Evolutionary conservation across 2,113 vertebrate genomes (phyloP).

Genomic region (Gymnocephalus cernua): DNA sequence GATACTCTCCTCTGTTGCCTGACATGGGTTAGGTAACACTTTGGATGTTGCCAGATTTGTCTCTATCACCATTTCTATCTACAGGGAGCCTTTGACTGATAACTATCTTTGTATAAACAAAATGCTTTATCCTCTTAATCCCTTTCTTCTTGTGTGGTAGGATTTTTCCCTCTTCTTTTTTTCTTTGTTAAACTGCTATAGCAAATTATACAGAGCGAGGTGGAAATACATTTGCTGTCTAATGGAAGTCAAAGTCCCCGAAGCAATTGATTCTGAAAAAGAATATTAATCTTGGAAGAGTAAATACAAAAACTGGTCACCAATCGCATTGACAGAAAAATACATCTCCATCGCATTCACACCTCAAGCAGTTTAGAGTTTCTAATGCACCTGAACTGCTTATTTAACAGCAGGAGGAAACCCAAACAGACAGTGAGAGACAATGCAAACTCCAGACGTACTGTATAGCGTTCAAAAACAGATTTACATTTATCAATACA

Average conservation of each 20-base stretch:
- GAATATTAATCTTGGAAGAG: not conserved
- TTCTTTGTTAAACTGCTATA: not conserved
- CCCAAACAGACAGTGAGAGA: not conserved
- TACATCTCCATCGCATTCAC: not conserved
- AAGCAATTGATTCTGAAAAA: not conserved
- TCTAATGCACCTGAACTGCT: not conserved
- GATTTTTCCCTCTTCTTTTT: slow-evolving; percentile 1
- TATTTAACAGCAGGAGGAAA: not conserved
- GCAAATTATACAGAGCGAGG: not conserved
- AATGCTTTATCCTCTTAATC: slow-evolving; percentile 16
- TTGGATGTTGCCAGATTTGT: slow-evolving; percentile 48
- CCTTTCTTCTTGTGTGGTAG: slow-evolving; percentile 33
- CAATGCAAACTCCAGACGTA: not conserved
- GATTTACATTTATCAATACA: not conserved
- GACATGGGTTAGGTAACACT: slow-evolving; percentile 53
- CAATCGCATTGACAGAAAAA: not conserved
- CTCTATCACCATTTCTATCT: slow-evolving; percentile 46
- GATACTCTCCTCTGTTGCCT: slow-evolving; percentile 49
- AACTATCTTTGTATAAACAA: slow-evolving; percentile 43
- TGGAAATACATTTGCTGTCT: not conserved
- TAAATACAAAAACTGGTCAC: not conserved
- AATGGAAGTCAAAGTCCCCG: slow-evolving; percentile 15
- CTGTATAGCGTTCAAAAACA: not conserved
- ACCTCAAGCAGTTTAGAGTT: not conserved
- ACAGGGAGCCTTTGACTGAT: slow-evolving; percentile 57